Conservation (phyloP, 1,140 invertebrate species). For the Melitaea cinxia region DNA sequence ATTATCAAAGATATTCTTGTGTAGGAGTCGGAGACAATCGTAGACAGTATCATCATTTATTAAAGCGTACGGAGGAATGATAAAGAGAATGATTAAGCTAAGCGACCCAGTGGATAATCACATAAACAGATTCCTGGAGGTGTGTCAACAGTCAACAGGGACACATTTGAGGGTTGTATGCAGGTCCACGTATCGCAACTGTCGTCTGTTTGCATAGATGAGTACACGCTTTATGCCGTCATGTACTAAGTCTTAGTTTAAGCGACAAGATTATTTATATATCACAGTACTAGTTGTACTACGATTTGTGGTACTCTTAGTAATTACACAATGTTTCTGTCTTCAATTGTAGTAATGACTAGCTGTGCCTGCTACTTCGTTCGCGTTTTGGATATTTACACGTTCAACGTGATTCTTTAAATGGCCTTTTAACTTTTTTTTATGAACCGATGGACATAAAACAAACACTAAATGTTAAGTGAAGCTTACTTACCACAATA, state of each 20-base stretch:
- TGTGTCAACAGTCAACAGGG: slow-evolving; percentile 56
- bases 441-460: too few relatives aligned
- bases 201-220: slow-evolving; percentile 45
- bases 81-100: slow-evolving; percentile 72
- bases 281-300: background rate
- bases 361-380: too few relatives aligned
- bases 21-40: slow-evolving; percentile 7
- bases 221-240: background rate
- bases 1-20: background rate
- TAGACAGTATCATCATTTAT: slow-evolving; percentile 12
- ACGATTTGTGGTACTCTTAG: too few relatives aligned
- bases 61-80: slow-evolving; percentile 35
- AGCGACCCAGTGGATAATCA: slow-evolving; percentile 59
- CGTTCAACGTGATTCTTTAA: too few relatives aligned
- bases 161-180: slow-evolving; percentile 50
- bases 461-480: too few relatives aligned
- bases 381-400: too few relatives aligned
- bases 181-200: slow-evolving; percentile 56
- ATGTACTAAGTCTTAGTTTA: background rate
- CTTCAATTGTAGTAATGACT: too few relatives aligned
- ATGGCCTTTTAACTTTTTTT: too few relatives aligned
- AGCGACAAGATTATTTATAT: background rate
- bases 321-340: too few relatives aligned
- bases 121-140: slow-evolving; percentile 58
- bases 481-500: too few relatives aligned